A percentile compares a stretch with the other conserved stretches of the same genome.
phyloP scores from a whole-genome alignment of 2,113 vertebrate genomes.

The Pterophyllum scalare region DNA sequence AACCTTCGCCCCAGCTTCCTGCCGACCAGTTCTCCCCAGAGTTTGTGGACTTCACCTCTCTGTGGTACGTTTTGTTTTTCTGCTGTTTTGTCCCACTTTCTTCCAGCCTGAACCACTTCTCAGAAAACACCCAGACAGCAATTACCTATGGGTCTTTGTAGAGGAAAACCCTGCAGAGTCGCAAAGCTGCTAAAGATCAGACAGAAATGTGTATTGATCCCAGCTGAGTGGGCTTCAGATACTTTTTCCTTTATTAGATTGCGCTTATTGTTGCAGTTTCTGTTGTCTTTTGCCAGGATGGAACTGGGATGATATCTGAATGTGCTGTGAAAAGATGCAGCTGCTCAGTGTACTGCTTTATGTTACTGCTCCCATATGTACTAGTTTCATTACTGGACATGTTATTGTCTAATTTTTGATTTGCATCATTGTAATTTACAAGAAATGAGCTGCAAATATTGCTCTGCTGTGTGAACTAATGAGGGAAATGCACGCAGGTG shows the following conservation, averaged over 20 bases:
- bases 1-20: constrained; percentile 92
- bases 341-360: background rate
- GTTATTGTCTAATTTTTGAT: background rate
- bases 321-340: background rate
- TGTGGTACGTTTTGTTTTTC: constrained; percentile 81
- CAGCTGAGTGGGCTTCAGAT: background rate
- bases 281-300: background rate
- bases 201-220: background rate
- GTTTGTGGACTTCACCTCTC: constrained; percentile 95
- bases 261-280: background rate
- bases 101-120: background rate
- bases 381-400: background rate
- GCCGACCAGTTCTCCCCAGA: constrained; percentile 89
- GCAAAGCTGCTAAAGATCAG: background rate
- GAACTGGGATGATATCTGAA: background rate
- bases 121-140: background rate
- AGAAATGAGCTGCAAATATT: background rate
- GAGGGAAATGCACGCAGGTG: accelerated
- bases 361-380: background rate
- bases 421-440: background rate
- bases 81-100: background rate
- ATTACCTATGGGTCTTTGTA: background rate
- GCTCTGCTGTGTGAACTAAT: background rate
- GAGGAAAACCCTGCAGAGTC: background rate
- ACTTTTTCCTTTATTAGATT: background rate